Base-by-base conservation (phyloP, 2,113 vertebrate species). In the Apistogramma diplotaenia region DNA sequence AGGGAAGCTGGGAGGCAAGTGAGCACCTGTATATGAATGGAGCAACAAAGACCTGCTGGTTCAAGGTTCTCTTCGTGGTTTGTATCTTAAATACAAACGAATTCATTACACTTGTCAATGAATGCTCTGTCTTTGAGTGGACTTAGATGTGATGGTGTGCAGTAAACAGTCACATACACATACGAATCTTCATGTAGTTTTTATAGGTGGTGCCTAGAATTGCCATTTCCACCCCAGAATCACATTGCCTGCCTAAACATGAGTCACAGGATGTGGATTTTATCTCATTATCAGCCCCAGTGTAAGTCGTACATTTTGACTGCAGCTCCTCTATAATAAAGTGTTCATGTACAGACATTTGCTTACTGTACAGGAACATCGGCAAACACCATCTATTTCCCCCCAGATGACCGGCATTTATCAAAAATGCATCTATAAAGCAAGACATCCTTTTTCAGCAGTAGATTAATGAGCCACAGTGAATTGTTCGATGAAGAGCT, bases 1-100 rank as follows among this genome's bases (percentile, higher is more conserved):
- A 72, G 71, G 59, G 31, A 27, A 49, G 56, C 61, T 1, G 2
- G 43, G 61, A 74, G 35, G 55, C 61, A 31, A 73, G 77, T 65
- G 37, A 65, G 15, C 60, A 29, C n/a, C 80, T 51, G 76, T 25
- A 37, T 4, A 8, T 74, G 51, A 67, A 37, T 31, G 56, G 23
- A 21, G 56, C 59, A 37, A 43, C 75, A 74, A 49, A 33, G 15
- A 58, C 19, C 9, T 53, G 54, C 57, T 74, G 8, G 72, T 18
- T 15, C 8, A 3, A 54, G 58, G 4, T 65, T 57, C n/a, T 75
- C 4, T 35, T 74, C 33, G 56, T 16, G 33, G 25, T 6, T 15
- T 8, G 3, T 4, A 2, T 40, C 18, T 40, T 2, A 4, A 27
- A 11, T 6, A 1, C 12, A 46, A 49, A 29, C 29, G 40, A 0